Evolutionary conservation across 1,140 invertebrate genomes (phyloP), one percentile per base, ranked within the genome.

Genomic region (Ostrea denselamellosa): DNA sequence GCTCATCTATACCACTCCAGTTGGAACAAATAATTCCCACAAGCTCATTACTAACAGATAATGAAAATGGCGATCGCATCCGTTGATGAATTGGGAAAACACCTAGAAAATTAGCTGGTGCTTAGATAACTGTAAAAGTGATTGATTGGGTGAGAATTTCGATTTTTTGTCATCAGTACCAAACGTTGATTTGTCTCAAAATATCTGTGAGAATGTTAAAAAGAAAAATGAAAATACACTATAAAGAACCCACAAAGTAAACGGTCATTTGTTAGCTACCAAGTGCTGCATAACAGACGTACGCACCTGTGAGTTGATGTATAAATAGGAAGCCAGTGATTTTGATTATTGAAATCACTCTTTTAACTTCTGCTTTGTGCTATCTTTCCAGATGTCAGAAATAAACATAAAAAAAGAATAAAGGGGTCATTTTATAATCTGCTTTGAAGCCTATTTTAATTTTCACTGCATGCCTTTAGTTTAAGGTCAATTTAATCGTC

Each of bases 11-110:
- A 28, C 28, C 25, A 28, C 68, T 77, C 68, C 68, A 77, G 28
- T 77, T 77, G 68, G 68, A 77, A 77, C 68, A 77, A 77, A 77
- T 77, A 77, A 77, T 77, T 77, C 68, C 25, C 68, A 77, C 68
- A 77, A 77, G 68, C 68, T 77, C 68, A 77, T 77, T 77, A 77
- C 22, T 8, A 34, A 25, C 68, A 77, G 68, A 77, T 77, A 77
- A 77, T 34, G 28, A 28, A 77, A 77, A 77, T 77, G 28, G 68
- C 68, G 68, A 34, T 77, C 25, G 68, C 68, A 77, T 77, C 68
- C 68, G 68, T 22, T 77, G 68, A 77, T 34, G 68, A 77, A 77
- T 22, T 77, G 68, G 68, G 14, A 77, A 58, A 77, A 77, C 68
- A 77, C 68, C 68, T 77, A 77, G 68, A 34, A 77, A 77, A 77